Evolutionary conservation across 2,888 invertebrate species (phyloP).

Genomic region (Oscheius sp.): DNA sequence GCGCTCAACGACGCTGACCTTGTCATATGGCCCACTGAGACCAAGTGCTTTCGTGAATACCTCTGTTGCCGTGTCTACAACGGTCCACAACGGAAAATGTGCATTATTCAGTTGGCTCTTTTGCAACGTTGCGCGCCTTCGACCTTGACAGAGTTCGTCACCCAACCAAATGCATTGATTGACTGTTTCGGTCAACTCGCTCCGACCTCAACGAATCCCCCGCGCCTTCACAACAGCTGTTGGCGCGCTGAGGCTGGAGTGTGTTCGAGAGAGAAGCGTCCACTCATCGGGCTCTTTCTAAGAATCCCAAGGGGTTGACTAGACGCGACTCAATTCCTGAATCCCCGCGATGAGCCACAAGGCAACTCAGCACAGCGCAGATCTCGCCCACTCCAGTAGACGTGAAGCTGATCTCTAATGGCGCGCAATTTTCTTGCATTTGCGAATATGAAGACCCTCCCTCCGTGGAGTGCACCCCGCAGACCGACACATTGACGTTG

Average conservation of each 20-base stretch:
- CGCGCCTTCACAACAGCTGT: constrained; percentile 26
- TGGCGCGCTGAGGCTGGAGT: constrained; percentile 13
- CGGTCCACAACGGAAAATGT: constrained; percentile 24
- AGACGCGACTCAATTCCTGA: background rate
- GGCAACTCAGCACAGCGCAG: background rate
- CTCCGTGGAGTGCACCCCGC: constrained; percentile 11
- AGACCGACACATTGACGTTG: constrained; percentile 27
- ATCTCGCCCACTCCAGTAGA: background rate
- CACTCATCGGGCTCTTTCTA: constrained; percentile 21
- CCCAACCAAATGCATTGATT: constrained; percentile 16
- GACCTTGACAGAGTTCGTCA: constrained; percentile 25
- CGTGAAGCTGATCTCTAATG: background rate
- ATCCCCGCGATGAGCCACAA: background rate
- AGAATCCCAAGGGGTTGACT: constrained; percentile 21
- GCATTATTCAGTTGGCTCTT: constrained; percentile 25
- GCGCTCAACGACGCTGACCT: background rate
- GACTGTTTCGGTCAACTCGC: constrained; percentile 27
- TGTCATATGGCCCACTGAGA: background rate
- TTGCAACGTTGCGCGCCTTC: constrained; percentile 23
- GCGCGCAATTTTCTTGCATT: constrained; percentile 22
- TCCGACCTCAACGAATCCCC: constrained; percentile 24
- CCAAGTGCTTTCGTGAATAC: background rate
- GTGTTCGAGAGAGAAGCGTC: constrained; percentile 25
- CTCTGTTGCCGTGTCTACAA: constrained; percentile 26
- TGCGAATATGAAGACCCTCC: constrained; percentile 21